A percentile compares a stretch with the other conserved stretches of the same genome.
Evolutionary conservation across 2,888 invertebrate genomes (phyloP).

Genomic region (Drosophila colorata): DNA sequence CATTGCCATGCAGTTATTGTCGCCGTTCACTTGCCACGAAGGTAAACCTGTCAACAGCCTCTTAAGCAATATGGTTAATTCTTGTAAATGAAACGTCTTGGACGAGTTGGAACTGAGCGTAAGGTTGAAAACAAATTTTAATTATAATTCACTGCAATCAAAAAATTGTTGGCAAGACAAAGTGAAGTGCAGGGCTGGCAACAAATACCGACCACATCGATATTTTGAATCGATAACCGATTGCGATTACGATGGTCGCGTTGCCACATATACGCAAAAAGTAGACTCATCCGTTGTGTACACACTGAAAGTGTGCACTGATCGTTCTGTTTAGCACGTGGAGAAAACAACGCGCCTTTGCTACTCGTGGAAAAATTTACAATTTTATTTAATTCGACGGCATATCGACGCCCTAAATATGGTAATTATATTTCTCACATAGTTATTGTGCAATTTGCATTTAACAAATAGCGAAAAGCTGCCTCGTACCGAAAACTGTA

Average conservation of each 20-base stretch:
- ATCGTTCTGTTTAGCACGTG: constrained; percentile 50
- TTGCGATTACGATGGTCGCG: constrained; percentile 5
- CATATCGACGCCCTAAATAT: constrained; percentile 70
- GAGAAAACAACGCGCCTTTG: constrained; percentile 48
- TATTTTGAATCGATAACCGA: constrained; percentile 17
- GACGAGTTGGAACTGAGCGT: not conserved
- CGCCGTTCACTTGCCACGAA: constrained; percentile 43
- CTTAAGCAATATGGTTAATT: constrained; percentile 10
- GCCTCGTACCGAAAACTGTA: not conserved
- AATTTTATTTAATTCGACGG: constrained; percentile 33
- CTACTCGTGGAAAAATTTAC: constrained; percentile 37
- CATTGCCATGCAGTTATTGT: constrained; percentile 75
- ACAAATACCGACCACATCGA: constrained; percentile 36
- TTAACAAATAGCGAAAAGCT: not conserved
- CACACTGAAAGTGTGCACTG: constrained; percentile 49
- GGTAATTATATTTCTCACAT: constrained; percentile 56
- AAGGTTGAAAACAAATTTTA: constrained; percentile 10
- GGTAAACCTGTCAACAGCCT: constrained; percentile 10
- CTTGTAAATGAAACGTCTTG: constrained; percentile 6
- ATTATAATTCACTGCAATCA: constrained; percentile 34
- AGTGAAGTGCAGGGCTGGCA: constrained; percentile 47
- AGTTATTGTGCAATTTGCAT: not conserved
- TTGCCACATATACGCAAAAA: constrained; percentile 34
- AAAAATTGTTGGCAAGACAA: constrained; percentile 53
- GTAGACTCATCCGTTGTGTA: not conserved